Evolutionary conservation across 2,888 invertebrate species (phyloP).

Genomic region (Epirrhoe alternata): DNA sequence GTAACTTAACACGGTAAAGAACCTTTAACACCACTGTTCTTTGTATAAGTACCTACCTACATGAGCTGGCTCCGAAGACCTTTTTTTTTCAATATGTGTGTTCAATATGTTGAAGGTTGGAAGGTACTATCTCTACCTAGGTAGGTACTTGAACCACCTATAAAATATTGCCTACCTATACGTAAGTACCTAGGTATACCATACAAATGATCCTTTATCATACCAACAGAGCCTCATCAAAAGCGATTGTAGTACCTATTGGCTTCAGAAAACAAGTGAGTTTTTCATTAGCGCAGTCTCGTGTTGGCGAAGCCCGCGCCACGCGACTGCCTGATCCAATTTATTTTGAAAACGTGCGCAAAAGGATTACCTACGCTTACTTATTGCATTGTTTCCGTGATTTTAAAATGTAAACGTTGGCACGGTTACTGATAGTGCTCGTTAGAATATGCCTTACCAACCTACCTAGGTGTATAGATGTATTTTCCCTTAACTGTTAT

Average conservation of each 20-base stretch:
- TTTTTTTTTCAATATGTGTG: no score
- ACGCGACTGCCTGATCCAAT: conserved; percentile 64
- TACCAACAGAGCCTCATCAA: not conserved
- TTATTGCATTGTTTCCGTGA: conserved; percentile 47
- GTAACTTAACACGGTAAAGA: no score
- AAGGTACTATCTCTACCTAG: not conserved
- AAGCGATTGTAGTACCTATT: not conserved
- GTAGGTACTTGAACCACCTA: not conserved
- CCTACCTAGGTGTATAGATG: no score
- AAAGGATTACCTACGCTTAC: conserved; percentile 57
- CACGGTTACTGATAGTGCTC: no score
- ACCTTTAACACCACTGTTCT: no score
- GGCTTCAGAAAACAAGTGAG: not conserved
- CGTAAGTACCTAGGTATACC: not conserved
- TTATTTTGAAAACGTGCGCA: conserved; percentile 59
- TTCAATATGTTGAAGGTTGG: not conserved
- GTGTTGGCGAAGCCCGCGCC: conserved; percentile 64
- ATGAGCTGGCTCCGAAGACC: no score
- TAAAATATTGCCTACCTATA: no score
- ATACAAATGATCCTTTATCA: no score
- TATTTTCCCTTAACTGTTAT: no score
- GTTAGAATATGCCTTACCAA: no score
- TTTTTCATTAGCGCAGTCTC: conserved; percentile 48
- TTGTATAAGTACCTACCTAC: not conserved
- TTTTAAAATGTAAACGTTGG: conserved; percentile 42